A percentile compares a stretch with the other conserved stretches of the same genome.
Evolutionary conservation across 2,113 vertebrate species (phyloP).

Genomic region (Dendropsophus ebraccatus): DNA sequence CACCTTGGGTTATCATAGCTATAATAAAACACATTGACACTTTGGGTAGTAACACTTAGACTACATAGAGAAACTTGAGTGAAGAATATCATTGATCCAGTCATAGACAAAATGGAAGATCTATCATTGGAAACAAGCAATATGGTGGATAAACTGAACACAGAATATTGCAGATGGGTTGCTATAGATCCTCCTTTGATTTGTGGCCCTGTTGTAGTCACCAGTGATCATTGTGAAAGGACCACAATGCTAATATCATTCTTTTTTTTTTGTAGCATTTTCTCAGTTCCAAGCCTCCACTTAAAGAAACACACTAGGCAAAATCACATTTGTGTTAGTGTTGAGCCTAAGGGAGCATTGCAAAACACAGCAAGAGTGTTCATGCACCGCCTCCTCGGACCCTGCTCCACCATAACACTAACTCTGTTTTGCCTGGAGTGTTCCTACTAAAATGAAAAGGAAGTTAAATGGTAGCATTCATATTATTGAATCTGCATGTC

Average conservation of each 20-base stretch:
- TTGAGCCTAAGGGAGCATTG: not conserved
- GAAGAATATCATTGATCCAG: no score
- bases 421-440: not conserved
- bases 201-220: not conserved
- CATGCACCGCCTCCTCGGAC: not conserved
- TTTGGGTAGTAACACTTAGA: no score
- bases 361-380: not conserved
- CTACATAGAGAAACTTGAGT: no score
- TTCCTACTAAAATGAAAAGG: not conserved
- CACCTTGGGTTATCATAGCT: no score
- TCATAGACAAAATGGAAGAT: no score
- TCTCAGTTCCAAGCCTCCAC: no score
- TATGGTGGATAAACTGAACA: not conserved
- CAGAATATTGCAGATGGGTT: not conserved
- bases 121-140: no score
- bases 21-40: no score
- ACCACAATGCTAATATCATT: not conserved
- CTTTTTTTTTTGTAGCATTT: not conserved
- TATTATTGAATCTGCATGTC: not conserved
- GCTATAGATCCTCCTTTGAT: not conserved
- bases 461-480: not conserved
- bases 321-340: not conserved
- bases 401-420: not conserved
- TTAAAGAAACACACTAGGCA: not conserved
- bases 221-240: not conserved